Base-by-base conservation (phyloP, 2,888 invertebrate genomes). In the Agonopterix arenella region DNA sequence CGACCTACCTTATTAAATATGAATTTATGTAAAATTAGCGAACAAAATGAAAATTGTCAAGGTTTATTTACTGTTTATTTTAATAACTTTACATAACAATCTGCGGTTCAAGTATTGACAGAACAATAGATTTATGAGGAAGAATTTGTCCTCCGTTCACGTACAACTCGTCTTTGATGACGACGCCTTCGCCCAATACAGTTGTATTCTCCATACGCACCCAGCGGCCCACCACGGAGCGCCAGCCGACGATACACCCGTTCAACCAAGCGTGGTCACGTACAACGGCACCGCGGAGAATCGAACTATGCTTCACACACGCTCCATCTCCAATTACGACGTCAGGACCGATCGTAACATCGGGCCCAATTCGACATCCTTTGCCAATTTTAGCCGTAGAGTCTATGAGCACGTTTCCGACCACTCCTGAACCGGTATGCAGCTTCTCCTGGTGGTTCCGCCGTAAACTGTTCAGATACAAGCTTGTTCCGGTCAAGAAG, bases 171-270 rank as follows among this genome's bases (percentile, higher is more conserved):
- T 99, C 99, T 74, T 98, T 97, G 0, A 99, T 98, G 47, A 97
- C 97, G 8, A 99, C 99, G 80, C 99, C 98, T 84, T 99, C 99
- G 0, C 99, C 99, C 1, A 99, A 91, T 0, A 99, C 99, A 0
- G 97, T 97, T 44, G 94, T 97, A 73, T 98, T 98, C 82, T 99
- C 99, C 93, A 99, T 96, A 45, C 99, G 92, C 0, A 97, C 99
- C 99, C 99, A 99, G 65, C 96, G 93, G 2, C 99, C 99, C 0
- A 99, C 96, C 0, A 93, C 92, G 59, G 97, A 98, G 56, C 94
- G 93, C 98, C 99, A 99, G 28, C 99, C 99, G 16, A 99, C 94
- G 59, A 99, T 99, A 73, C 98, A 98, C 48, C 96, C 96, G 64
- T 98, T 96, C 2, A 99, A 88, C 98, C 98, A 98, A 0, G 98